Percentiles rank a stretch among this genome's conserved stretches.
Evolutionary conservation across 2,113 vertebrate species (phyloP).

Genomic region (Ailuropoda melanoleuca): DNA sequence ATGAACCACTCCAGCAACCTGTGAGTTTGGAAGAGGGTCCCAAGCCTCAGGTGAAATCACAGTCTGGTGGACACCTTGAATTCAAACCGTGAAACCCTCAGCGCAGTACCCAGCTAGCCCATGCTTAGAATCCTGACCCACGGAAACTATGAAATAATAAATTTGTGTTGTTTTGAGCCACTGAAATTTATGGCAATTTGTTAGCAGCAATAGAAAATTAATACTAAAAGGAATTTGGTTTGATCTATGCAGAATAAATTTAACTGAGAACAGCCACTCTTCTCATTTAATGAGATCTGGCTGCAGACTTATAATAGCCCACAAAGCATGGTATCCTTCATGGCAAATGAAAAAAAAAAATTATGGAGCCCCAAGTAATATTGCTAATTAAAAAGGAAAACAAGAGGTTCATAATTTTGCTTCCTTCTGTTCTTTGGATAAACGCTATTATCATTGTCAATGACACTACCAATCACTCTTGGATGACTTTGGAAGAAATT

Average conservation of each 20-base stretch:
- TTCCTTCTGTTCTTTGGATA: constrained; percentile 50
- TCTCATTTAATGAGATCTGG: constrained; percentile 54
- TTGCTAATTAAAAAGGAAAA: constrained; percentile 62
- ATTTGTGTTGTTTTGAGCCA: neutral
- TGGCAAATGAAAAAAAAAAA: constrained; percentile 58
- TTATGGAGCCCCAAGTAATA: constrained; percentile 34
- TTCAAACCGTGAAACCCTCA: neutral
- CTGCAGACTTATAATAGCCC: constrained; percentile 23
- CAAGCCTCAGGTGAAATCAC: neutral
- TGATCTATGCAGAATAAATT: constrained; percentile 33
- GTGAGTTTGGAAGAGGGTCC: neutral
- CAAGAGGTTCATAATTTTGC: constrained; percentile 56
- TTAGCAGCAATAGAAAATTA: constrained; percentile 42
- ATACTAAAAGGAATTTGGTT: constrained; percentile 27
- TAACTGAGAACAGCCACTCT: constrained; percentile 2
- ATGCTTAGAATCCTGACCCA: neutral
- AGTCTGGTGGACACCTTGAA: neutral
- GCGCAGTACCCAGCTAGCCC: neutral
- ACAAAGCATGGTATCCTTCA: constrained; percentile 44
- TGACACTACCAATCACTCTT: constrained; percentile 49
- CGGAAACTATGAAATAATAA: neutral
- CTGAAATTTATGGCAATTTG: neutral
- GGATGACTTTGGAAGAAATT: constrained; percentile 52
- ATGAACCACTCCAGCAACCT: neutral
- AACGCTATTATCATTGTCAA: constrained; percentile 27